phyloP scores from a whole-genome alignment of 2,113 vertebrate species.

The Charina bottae region DNA sequence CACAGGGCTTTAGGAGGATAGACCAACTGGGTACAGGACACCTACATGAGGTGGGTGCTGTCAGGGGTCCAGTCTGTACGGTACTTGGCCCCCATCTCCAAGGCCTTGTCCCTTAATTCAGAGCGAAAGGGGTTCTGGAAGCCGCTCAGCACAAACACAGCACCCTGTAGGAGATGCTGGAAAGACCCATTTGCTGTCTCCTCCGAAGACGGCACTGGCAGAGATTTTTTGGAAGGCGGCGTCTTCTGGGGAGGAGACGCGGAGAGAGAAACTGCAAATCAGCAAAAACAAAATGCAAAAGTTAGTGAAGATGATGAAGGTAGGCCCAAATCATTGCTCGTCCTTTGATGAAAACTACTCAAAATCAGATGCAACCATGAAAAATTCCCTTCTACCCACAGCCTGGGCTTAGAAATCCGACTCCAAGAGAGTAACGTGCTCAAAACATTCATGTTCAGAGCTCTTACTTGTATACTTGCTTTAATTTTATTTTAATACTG shows the following conservation, averaged over 20 bases:
- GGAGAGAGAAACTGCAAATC: neutral
- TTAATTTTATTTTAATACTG: neutral
- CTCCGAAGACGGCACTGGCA: constrained; percentile 42
- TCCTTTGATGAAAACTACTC: neutral
- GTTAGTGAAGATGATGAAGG: neutral
- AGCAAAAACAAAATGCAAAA: neutral
- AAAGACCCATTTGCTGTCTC: constrained; percentile 39
- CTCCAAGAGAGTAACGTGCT: neutral
- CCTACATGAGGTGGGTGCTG: constrained; percentile 90
- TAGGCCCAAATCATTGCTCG: too few species aligned
- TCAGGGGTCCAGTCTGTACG: constrained; percentile 85
- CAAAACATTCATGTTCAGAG: neutral
- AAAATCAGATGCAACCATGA: too few species aligned
- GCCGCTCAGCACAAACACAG: constrained; percentile 89
- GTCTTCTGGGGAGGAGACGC: constrained; percentile 9
- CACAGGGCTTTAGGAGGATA: neutral
- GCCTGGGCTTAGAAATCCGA: neutral
- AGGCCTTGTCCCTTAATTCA: constrained; percentile 87
- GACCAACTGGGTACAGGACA: neutral
- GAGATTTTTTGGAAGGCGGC: constrained; percentile 55
- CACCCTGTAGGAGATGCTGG: constrained; percentile 78
- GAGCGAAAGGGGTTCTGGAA: constrained; percentile 91
- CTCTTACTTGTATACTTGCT: neutral
- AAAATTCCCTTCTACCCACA: too few species aligned
- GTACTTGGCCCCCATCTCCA: constrained; percentile 89